Percentiles rank a stretch among this genome's conserved stretches.
Evolutionary conservation across 2,797 vertebrate species (phyloP).

Genomic region (Syncerus caffer): DNA sequence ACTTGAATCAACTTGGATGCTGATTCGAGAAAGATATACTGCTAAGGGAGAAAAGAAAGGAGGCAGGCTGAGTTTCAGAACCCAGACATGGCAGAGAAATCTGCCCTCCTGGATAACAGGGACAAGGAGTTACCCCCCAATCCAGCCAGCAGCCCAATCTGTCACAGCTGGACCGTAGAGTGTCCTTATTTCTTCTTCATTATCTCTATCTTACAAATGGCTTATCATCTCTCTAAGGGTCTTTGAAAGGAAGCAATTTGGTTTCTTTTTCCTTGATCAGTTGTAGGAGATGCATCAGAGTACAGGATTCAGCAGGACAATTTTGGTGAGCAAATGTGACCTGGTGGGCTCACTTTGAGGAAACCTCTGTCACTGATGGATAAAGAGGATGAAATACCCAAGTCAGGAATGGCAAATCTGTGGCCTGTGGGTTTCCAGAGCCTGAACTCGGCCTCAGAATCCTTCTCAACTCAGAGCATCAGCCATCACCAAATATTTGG

Average conservation of each 20-base stretch:
- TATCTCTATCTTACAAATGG: neutral
- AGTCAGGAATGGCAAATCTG: neutral
- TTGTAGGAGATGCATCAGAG: neutral
- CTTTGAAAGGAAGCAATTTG: slow-evolving; percentile 37
- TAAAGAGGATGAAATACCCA: neutral
- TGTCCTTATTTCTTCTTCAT: neutral
- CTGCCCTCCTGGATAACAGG: neutral
- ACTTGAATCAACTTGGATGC: neutral
- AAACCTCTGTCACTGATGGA: slow-evolving; percentile 11
- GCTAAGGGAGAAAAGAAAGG: neutral
- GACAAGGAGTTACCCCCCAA: neutral
- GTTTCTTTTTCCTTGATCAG: slow-evolving; percentile 9
- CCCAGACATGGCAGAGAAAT: neutral
- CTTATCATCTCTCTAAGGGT: neutral
- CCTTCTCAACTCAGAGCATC: slow-evolving; percentile 27
- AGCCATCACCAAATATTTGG: neutral
- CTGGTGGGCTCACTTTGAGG: neutral
- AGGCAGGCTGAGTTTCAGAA: neutral
- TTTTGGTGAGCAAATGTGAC: slow-evolving; percentile 1
- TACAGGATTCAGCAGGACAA: slow-evolving; percentile 18
- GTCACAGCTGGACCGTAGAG: neutral
- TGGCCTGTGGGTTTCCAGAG: neutral
- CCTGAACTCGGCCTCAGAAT: slow-evolving; percentile 22
- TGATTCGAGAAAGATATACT: neutral
- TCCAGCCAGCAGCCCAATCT: neutral